Conservation (phyloP, 2,113 vertebrate species). For the Pycnonotus jocosus region DNA sequence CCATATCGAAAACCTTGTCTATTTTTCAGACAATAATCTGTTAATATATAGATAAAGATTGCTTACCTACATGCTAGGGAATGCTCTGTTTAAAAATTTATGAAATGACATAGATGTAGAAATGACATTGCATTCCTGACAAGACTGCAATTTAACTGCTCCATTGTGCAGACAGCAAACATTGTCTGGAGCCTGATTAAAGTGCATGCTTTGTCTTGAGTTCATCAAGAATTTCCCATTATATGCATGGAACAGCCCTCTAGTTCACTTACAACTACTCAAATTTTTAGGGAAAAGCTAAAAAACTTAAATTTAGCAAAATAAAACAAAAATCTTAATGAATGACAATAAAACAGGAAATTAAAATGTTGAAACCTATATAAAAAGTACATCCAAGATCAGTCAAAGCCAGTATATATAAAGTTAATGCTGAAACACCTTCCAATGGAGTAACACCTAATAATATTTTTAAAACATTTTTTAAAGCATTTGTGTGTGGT, state of each 20-base stretch:
- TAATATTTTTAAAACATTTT: background rate
- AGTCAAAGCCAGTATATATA: background rate
- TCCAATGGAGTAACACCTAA: background rate
- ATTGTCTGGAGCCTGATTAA: background rate
- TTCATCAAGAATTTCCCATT: background rate
- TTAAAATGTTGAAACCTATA: background rate
- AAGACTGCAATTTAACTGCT: background rate
- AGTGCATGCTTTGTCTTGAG: background rate
- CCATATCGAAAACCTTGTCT: background rate
- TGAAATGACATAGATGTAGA: background rate
- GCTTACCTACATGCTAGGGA: background rate
- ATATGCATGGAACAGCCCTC: background rate
- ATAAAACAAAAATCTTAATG: background rate
- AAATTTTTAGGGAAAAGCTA: background rate
- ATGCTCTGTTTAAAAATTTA: background rate
- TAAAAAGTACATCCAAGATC: background rate
- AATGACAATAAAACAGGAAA: background rate
- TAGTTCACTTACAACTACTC: background rate
- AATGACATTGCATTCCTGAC: background rate
- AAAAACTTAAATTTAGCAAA: slow-evolving; percentile 5
- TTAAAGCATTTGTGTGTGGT: background rate
- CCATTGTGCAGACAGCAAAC: background rate
- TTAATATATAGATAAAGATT: background rate
- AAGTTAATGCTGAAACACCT: background rate
- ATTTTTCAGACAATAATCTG: background rate